Conservation (phyloP, 2,888 invertebrate genomes). For the Diabrotica balteata region DNA sequence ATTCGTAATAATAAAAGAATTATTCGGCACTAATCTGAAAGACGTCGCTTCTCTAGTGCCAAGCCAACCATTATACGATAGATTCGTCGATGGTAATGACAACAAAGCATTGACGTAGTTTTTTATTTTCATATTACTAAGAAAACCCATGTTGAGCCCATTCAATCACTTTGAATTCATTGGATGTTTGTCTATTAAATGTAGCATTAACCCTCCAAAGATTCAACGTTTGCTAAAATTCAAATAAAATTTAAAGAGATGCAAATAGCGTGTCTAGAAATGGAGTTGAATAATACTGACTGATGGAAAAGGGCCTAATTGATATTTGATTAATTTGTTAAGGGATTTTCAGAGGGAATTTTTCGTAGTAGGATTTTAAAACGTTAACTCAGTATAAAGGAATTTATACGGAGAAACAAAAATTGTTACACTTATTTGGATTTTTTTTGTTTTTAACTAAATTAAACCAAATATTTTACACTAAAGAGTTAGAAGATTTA, state of each 20-base stretch:
- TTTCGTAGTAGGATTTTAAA: too few relatives aligned
- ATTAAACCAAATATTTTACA: too few relatives aligned
- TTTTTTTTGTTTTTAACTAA: too few relatives aligned
- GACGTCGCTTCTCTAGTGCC: neutral
- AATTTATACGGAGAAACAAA: too few relatives aligned
- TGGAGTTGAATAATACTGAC: slow-evolving; percentile 11
- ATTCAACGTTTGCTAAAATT: slow-evolving; percentile 8
- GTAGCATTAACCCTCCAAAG: neutral
- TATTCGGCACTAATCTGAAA: too few relatives aligned
- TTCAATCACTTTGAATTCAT: neutral
- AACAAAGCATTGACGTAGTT: slow-evolving; percentile 5
- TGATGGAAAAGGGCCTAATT: slow-evolving; percentile 21
- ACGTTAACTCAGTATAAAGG: too few relatives aligned
- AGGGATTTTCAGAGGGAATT: neutral
- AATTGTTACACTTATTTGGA: too few relatives aligned
- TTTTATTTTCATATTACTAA: slow-evolving; percentile 6
- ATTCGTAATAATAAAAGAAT: too few relatives aligned
- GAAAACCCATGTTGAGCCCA: neutral
- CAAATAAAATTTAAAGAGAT: slow-evolving; percentile 12
- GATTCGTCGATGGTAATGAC: neutral
- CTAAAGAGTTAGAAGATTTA: too few relatives aligned
- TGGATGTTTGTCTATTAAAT: neutral
- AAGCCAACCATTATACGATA: neutral
- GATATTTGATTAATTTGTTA: slow-evolving; percentile 20
- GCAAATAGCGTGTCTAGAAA: slow-evolving; percentile 14